Evolutionary conservation across 2,888 invertebrate genomes (phyloP), one percentile per base, ranked within the genome.

Genomic region (Mythimna albipuncta): DNA sequence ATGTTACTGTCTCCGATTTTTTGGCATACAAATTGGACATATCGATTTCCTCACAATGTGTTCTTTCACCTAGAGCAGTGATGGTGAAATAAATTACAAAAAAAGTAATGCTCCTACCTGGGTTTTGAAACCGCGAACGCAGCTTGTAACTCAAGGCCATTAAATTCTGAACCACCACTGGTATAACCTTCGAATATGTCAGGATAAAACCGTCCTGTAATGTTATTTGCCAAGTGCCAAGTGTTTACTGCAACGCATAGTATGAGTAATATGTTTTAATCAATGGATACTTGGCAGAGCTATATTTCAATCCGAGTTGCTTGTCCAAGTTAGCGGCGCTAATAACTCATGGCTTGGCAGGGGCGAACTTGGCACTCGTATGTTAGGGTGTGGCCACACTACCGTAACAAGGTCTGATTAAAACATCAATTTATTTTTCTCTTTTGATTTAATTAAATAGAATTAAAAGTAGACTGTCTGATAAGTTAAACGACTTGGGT

Each of bases 301-400:
- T 50, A 86, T 85, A 82, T 84, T 84, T 86, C 82, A 84, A 69
- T 75, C 68, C 63, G 59, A 79, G 64, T 74, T 69, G 71, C 66
- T 52, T 64, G 69, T 66, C 69, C 82, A 80, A 82, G 73, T 80
- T 80, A 64, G 69, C 38, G n/a, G 47, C 21, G 74, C 73, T 58
- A 74, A 82, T 86, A 84, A 84, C 69, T 86, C 69, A 74, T 58
- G 16, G 50, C 74, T 76, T 65, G 75, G 69, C 85, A 66, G 69
- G 52, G 74, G 47, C 62, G n/a, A 69, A 74, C 75, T 79, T 79
- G 62, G 57, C 69, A 52, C 35, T 35, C 61, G 63, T 38, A 52
- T 62, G n/a, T 77, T 32, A 69, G 52, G 82, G 9, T 32, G 52
- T 3, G 26, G 52, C 38, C 44, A 69, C 41, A 64, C 35, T 67